Base-by-base conservation (phyloP, 2,113 vertebrate genomes). In the Catharus fuscescens region DNA sequence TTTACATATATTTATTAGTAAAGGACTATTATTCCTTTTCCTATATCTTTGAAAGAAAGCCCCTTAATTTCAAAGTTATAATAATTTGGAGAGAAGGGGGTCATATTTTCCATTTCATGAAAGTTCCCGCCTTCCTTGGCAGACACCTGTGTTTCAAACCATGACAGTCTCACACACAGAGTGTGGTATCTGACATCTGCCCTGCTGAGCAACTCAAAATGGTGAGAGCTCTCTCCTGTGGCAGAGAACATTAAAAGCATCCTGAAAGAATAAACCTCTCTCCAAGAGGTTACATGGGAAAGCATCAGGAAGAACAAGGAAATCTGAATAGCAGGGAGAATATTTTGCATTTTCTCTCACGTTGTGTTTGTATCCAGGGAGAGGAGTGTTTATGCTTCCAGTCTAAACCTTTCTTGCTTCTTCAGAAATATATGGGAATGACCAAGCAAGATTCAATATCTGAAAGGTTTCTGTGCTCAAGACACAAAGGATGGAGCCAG, bases 11-110 rank as follows among this genome's bases (percentile, higher is more conserved):
- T 40, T 40, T 40, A 40, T 40, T 40, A 40, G 40, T 40, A 40
- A 40, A 40, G 40, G 40, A 47, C 3, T 59, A 11, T 5, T 24
- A 13, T 11, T 48, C 6, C 8, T 77, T 38, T 50, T 21, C 36
- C 17, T 5, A 10, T 26, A 2, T 40, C 17, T 20, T 40, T 40
- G 16, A 16, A 28, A 3, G 45, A 26, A 50, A 50, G 5, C 21
- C 34, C 12, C 28, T 4, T 40, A 12, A 26, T 52, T 52, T 26
- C 29, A 40, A n/a, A 6, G 10, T 40, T n/a, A 10, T 12, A 78
- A 50, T 40, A 26, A 32, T 32, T 40, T 0, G 0, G 28, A 19
- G 12, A 7, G 4, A 28, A 16, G 2, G 18, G 23, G 5, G 8
- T 17, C 6, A 17, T 42, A 42, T n/a, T 52, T 62, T 32, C 34